Conservation (phyloP, 2,113 vertebrate species). For the Parotia lawesii region DNA sequence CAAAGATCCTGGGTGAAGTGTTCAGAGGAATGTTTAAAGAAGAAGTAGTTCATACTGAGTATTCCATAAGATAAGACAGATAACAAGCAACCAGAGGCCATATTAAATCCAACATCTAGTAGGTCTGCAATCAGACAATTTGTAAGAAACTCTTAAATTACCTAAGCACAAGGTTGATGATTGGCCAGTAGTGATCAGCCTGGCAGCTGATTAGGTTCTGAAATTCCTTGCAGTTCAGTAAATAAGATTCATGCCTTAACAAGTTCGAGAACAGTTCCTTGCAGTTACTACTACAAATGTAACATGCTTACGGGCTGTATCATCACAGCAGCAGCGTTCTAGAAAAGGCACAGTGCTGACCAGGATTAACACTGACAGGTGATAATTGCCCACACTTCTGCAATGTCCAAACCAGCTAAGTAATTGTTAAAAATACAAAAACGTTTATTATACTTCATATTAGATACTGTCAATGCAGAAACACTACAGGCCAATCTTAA, state of each 20-base stretch:
- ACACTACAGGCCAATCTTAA: conserved; percentile 33
- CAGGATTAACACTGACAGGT: not conserved
- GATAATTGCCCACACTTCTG: not conserved
- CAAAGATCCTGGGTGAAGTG: not conserved
- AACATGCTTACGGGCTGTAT: not conserved
- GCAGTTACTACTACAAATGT: not conserved
- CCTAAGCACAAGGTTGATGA: not conserved
- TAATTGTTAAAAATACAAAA: not conserved
- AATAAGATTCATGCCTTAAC: not conserved
- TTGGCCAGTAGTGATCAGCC: not conserved
- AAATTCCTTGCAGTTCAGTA: not conserved
- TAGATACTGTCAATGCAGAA: not conserved
- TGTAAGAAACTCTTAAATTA: not conserved
- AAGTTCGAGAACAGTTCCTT: not conserved
- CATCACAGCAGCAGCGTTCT: not conserved
- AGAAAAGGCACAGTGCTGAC: conserved; percentile 1
- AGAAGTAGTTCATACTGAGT: not conserved
- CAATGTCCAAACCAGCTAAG: not conserved
- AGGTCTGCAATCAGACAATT: not conserved
- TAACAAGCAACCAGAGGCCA: not conserved
- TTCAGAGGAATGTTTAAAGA: conserved; percentile 3
- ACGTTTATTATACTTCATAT: not conserved
- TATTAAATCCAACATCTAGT: not conserved
- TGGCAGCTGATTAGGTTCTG: not conserved
- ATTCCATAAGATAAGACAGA: not conserved